A percentile compares a stretch with the other conserved stretches of the same genome.
These are phyloP conservation scores for Oncorhynchus gorbuscha DNA, from an alignment of 2,113 vertebrate species.

Conservation along the genomic window DNA sequence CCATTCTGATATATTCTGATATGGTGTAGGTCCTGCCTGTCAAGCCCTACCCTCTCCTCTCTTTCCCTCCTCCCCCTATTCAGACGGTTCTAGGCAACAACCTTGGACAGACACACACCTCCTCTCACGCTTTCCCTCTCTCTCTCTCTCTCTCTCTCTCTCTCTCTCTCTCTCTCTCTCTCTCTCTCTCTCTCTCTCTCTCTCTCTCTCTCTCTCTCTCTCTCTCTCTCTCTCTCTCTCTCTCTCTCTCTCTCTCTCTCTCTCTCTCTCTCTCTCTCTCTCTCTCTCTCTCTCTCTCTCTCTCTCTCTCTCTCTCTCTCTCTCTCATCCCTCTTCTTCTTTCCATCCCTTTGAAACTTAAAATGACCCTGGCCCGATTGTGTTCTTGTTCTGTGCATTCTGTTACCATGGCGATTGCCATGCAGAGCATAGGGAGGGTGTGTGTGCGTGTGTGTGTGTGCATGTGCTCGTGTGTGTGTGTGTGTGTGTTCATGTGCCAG, in stretches of 20 bases:
- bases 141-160: conserved; percentile 1
- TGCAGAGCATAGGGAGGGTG: conserved; percentile 40
- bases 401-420: conserved; percentile 70
- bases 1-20: conserved; percentile 6
- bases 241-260: neutral
- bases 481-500: conserved; percentile 51
- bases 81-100: conserved; percentile 55
- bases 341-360: conserved; percentile 69
- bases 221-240: conserved; percentile 11
- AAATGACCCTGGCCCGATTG: conserved; percentile 64
- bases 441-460: neutral
- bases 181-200: conserved; percentile 43
- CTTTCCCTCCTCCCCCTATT: conserved; percentile 8
- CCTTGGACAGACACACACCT: conserved; percentile 42
- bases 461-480: conserved; percentile 36
- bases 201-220: conserved; percentile 58
- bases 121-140: conserved; percentile 48
- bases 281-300: neutral
- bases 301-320: conserved; percentile 35
- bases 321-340: conserved; percentile 64
- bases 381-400: conserved; percentile 68
- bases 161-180: neutral
- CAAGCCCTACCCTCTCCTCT: conserved; percentile 9
- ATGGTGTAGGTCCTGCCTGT: conserved; percentile 17
- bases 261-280: conserved; percentile 1